Evolutionary conservation across 2,113 vertebrate species (phyloP).

Genomic region (Nicator chloris): DNA sequence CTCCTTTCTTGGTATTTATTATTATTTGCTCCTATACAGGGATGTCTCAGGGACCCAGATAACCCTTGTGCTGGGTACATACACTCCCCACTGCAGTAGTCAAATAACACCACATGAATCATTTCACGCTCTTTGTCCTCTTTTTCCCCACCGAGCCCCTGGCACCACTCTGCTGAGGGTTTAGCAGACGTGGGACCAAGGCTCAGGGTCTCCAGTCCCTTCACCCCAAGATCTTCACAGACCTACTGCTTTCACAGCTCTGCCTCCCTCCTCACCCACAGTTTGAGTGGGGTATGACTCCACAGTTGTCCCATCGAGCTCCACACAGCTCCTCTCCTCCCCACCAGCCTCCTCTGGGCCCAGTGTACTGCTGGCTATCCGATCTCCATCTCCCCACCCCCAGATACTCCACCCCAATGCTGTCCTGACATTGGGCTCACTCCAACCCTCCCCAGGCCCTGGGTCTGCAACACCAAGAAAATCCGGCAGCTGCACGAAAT

Average conservation of each 20-base stretch:
- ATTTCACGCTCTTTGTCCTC: neutral
- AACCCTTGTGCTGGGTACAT: neutral
- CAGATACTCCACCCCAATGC: fast-evolving
- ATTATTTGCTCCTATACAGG: neutral
- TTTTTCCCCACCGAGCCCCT: fast-evolving
- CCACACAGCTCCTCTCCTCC: neutral
- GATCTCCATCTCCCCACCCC: neutral
- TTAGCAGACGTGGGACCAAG: fast-evolving
- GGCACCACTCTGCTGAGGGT: fast-evolving
- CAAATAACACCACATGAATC: fast-evolving
- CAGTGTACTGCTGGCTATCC: neutral
- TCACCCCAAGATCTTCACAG: neutral
- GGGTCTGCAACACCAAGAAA: neutral
- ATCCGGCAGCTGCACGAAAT: fast-evolving
- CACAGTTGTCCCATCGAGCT: fast-evolving
- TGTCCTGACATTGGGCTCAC: fast-evolving
- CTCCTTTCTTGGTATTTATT: neutral
- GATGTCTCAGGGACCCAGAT: neutral
- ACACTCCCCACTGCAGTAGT: neutral
- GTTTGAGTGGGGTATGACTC: fast-evolving
- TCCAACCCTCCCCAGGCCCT: neutral
- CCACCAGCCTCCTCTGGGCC: neutral
- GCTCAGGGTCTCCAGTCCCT: neutral
- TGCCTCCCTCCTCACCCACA: neutral
- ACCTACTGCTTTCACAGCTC: neutral